Evolutionary conservation across 2,113 vertebrate species (phyloP).

Genomic region (Aix galericulata): DNA sequence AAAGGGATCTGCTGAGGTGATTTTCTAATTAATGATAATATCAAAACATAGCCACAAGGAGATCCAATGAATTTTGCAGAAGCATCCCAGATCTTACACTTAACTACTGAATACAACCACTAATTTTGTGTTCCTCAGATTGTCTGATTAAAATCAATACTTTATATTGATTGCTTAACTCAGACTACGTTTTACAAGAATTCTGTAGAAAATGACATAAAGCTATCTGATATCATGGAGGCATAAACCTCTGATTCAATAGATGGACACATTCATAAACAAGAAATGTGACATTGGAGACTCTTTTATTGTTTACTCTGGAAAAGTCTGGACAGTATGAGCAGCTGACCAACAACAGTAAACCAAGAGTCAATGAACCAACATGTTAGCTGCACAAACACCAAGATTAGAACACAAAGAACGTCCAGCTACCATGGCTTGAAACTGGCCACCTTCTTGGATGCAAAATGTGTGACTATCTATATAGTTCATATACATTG

Average conservation of each 20-base stretch:
- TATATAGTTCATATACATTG: background rate
- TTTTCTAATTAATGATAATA: background rate
- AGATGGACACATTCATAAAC: background rate
- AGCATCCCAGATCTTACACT: background rate
- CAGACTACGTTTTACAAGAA: background rate
- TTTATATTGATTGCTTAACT: background rate
- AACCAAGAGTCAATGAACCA: background rate
- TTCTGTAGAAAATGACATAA: background rate
- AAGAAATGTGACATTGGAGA: background rate
- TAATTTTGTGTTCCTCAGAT: background rate
- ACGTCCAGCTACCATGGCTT: background rate
- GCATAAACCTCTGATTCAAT: background rate
- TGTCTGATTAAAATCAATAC: background rate
- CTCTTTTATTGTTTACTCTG: background rate
- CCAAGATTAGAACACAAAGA: background rate
- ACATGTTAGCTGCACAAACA: accelerated
- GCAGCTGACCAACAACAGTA: background rate
- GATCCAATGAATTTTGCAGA: background rate
- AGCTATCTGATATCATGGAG: background rate
- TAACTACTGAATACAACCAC: background rate
- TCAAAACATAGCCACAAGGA: background rate
- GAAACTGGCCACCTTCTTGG: background rate
- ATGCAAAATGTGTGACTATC: background rate
- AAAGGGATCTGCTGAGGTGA: background rate
- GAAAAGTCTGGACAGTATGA: background rate